A percentile compares a stretch with the other conserved stretches of the same genome.
Conservation (phyloP, 2,888 invertebrate genomes). For the Hypolimnas misippus region DNA sequence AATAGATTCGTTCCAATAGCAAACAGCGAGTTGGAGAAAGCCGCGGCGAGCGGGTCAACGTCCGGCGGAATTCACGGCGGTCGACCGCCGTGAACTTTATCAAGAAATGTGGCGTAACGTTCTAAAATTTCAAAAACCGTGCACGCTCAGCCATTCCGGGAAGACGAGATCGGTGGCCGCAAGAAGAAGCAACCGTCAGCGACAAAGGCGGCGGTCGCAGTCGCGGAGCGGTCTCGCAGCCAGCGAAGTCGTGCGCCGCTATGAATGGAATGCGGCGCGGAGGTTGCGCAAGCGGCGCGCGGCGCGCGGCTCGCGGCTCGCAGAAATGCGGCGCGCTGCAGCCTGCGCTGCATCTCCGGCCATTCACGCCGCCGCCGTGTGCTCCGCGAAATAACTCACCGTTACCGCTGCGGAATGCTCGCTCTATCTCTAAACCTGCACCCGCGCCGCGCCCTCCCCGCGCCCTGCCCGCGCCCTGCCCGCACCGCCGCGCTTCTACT, state of each 20-base stretch:
- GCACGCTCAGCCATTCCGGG: slow-evolving; percentile 68
- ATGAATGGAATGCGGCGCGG: slow-evolving; percentile 82
- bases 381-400: slow-evolving; percentile 80
- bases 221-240: slow-evolving; percentile 35
- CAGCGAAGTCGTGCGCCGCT: slow-evolving; percentile 58
- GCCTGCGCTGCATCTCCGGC: slow-evolving; percentile 76
- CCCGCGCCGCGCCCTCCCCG: slow-evolving; percentile 20
- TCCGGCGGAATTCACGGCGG: slow-evolving; percentile 77
- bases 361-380: slow-evolving; percentile 74
- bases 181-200: slow-evolving; percentile 28
- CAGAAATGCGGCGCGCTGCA: slow-evolving; percentile 52
- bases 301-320: slow-evolving; percentile 60
- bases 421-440: slow-evolving; percentile 70
- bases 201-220: slow-evolving; percentile 14
- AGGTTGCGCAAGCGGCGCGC: slow-evolving; percentile 80
- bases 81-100: slow-evolving; percentile 77
- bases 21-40: slow-evolving; percentile 80
- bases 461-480: slow-evolving; percentile 37
- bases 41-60: slow-evolving; percentile 76
- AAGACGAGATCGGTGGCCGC: slow-evolving; percentile 49
- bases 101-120: slow-evolving; percentile 80
- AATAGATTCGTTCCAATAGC: slow-evolving; percentile 84
- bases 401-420: slow-evolving; percentile 79
- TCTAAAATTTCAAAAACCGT: slow-evolving; percentile 77
- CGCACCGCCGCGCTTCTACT: slow-evolving; percentile 35